A percentile compares a stretch with the other conserved stretches of the same genome.
Evolutionary conservation across 2,888 invertebrate species (phyloP).

Genomic region (Drosophila subsilvestris): DNA sequence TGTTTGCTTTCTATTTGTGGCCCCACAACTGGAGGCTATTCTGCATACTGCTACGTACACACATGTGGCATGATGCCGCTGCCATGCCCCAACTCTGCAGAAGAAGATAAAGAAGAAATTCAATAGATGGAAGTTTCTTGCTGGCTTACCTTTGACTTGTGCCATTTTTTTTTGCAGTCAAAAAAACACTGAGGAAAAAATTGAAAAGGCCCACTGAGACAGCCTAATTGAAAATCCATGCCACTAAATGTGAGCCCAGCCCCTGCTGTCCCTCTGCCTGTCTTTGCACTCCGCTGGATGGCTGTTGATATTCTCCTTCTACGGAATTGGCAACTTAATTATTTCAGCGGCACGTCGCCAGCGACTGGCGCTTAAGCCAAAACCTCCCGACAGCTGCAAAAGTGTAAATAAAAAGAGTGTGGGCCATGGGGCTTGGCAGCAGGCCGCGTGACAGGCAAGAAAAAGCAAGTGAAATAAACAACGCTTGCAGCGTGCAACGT

Average conservation of each 20-base stretch:
- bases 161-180: not conserved
- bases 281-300: not conserved
- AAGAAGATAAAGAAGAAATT: not conserved
- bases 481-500: slow-evolving; percentile 39
- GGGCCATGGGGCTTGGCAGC: not conserved
- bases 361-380: slow-evolving; percentile 61
- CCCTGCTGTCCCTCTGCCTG: slow-evolving; percentile 14
- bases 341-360: slow-evolving; percentile 72
- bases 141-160: slow-evolving; percentile 20
- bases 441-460: slow-evolving; percentile 9
- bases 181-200: slow-evolving; percentile 11
- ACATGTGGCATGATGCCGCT: slow-evolving; percentile 22
- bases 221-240: slow-evolving; percentile 71
- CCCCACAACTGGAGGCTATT: slow-evolving; percentile 24
- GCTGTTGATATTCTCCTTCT: slow-evolving; percentile 26
- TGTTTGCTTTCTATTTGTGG: slow-evolving; percentile 41
- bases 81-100: slow-evolving; percentile 8
- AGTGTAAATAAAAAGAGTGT: slow-evolving; percentile 43
- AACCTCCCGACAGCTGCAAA: slow-evolving; percentile 68
- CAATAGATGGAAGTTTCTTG: not conserved
- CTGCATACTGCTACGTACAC: slow-evolving; percentile 19
- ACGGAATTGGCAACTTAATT: slow-evolving; percentile 69
- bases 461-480: slow-evolving; percentile 42
- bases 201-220: slow-evolving; percentile 27
- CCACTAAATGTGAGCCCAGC: slow-evolving; percentile 63